Conservation (phyloP, 2,113 vertebrate genomes). For the Chrysochloris asiatica region DNA sequence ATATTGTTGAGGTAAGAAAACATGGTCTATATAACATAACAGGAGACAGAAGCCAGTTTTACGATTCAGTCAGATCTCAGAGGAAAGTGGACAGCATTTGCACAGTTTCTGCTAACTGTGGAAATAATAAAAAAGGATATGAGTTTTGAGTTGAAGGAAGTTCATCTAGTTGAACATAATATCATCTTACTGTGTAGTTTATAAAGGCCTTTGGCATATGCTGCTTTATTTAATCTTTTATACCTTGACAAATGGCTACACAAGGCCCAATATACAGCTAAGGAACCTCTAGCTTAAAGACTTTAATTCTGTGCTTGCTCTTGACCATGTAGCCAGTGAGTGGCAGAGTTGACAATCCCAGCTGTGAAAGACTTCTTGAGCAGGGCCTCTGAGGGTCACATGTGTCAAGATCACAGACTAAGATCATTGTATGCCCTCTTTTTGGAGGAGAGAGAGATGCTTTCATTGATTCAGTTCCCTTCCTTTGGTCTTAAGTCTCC, state of each 20-base stretch:
- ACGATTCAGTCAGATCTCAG: neutral
- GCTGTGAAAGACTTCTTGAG: neutral
- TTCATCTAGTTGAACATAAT: conserved; percentile 12
- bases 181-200: conserved; percentile 21
- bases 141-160: neutral
- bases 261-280: neutral
- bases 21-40: neutral
- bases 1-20: conserved; percentile 24
- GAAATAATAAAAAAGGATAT: neutral
- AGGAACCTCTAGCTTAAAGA: neutral
- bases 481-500: neutral
- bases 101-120: neutral
- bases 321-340: neutral
- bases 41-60: neutral
- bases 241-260: conserved; percentile 20
- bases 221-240: conserved; percentile 34
- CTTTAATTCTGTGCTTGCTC: neutral
- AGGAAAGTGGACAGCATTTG: neutral
- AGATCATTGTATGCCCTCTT: neutral
- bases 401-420: neutral
- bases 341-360: neutral
- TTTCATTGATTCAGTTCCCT: neutral
- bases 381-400: neutral
- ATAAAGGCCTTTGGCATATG: conserved; percentile 18
- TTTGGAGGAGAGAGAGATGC: neutral